Conservation (phyloP, 2,888 invertebrate genomes). For the Coenonympha glycerion region DNA sequence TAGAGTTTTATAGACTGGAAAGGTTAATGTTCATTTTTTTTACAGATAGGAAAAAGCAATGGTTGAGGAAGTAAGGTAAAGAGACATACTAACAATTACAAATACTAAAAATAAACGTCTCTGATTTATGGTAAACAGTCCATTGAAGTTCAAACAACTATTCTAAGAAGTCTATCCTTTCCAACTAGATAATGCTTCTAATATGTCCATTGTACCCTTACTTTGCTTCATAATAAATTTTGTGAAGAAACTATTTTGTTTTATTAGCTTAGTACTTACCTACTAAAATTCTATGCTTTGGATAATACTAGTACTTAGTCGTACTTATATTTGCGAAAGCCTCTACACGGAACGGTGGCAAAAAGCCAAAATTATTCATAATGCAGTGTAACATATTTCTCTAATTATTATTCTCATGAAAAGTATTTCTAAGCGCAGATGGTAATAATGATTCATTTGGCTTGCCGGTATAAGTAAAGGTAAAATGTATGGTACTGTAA, state of each 20-base stretch:
- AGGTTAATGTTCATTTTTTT: conserved; percentile 5
- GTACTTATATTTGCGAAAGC: not conserved
- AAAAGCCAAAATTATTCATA: conserved; percentile 15
- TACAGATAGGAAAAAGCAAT: not conserved
- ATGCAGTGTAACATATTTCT: conserved; percentile 15
- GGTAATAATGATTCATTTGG: conserved; percentile 17
- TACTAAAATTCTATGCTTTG: no score
- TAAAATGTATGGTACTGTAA: conserved; percentile 15
- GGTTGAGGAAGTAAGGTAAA: no score
- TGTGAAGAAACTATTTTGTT: no score
- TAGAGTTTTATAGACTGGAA: conserved; percentile 4
- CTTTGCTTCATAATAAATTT: no score
- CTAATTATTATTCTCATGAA: conserved; percentile 22
- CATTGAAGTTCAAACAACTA: no score
- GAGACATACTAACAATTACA: no score
- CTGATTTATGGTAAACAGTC: no score
- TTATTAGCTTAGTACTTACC: no score
- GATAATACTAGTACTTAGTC: not conserved
- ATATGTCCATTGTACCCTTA: not conserved
- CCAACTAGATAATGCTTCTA: no score
- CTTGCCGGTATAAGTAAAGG: conserved; percentile 15
- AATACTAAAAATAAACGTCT: no score
- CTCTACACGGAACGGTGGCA: conserved; percentile 9
- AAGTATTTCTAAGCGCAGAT: conserved; percentile 20
- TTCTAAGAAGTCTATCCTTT: no score